Percentiles rank a stretch among this genome's conserved stretches.
Evolutionary conservation across 2,797 vertebrate genomes (phyloP).

Genomic region (Apodemus agrarius): DNA sequence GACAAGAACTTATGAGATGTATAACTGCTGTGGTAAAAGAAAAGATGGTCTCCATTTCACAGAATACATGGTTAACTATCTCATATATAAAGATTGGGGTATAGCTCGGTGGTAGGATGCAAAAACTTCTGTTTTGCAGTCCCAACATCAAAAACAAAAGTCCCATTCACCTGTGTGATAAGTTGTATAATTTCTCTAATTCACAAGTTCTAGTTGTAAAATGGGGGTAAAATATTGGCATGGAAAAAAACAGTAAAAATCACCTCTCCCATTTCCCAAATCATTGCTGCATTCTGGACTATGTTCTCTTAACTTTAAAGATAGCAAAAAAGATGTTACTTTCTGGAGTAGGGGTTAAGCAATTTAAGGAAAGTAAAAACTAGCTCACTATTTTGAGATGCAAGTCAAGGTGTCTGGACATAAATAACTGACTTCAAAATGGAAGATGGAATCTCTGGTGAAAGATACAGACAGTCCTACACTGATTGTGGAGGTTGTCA

Average conservation of each 20-base stretch:
- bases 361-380: background rate
- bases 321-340: background rate
- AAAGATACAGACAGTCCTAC: background rate
- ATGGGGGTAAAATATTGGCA: background rate
- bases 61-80: background rate
- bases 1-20: background rate
- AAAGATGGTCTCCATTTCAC: background rate
- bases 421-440: background rate
- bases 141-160: background rate
- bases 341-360: background rate
- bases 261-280: background rate
- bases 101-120: no score
- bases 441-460: background rate
- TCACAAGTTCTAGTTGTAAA: conserved; percentile 13
- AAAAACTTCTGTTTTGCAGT: background rate
- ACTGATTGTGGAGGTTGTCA: background rate
- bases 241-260: background rate
- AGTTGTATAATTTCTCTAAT: conserved; percentile 16
- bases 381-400: background rate
- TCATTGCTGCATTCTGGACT: background rate
- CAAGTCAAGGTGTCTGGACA: background rate
- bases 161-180: background rate
- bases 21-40: background rate
- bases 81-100: background rate
- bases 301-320: background rate